Conservation (phyloP, 2,888 invertebrate genomes). For the Ochlodes sylvanus region DNA sequence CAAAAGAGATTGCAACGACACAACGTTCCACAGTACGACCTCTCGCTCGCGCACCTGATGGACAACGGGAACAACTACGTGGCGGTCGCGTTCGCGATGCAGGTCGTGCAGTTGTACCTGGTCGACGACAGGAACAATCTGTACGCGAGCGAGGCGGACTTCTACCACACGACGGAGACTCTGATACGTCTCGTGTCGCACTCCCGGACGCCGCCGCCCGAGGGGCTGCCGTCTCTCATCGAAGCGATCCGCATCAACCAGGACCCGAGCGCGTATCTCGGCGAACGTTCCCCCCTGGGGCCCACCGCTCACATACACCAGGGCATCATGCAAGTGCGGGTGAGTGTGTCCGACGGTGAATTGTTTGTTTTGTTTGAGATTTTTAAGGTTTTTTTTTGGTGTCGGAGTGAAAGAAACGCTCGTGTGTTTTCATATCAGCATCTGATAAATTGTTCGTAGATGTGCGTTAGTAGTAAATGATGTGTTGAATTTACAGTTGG, state of each 20-base stretch:
- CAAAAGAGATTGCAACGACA: background rate
- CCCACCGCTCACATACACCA: constrained; percentile 96
- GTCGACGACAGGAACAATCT: constrained; percentile 92
- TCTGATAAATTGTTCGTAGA: background rate
- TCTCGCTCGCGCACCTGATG: constrained; percentile 93
- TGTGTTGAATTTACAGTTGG: too few relatives aligned
- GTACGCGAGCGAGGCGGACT: constrained; percentile 92
- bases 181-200: constrained; percentile 91
- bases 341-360: too few relatives aligned
- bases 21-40: constrained; percentile 86
- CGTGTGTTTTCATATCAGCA: background rate
- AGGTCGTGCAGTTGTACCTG: constrained; percentile 93
- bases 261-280: constrained; percentile 88
- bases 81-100: constrained; percentile 95
- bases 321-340: constrained; percentile 93
- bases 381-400: too few relatives aligned
- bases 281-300: constrained; percentile 91
- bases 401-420: background rate
- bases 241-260: constrained; percentile 91
- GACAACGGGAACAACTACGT: constrained; percentile 93
- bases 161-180: constrained; percentile 94
- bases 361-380: too few relatives aligned
- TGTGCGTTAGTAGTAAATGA: background rate
- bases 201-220: constrained; percentile 91
- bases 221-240: constrained; percentile 92